Evolutionary conservation across 2,113 vertebrate species (phyloP).

Genomic region (Scatophagus argus): DNA sequence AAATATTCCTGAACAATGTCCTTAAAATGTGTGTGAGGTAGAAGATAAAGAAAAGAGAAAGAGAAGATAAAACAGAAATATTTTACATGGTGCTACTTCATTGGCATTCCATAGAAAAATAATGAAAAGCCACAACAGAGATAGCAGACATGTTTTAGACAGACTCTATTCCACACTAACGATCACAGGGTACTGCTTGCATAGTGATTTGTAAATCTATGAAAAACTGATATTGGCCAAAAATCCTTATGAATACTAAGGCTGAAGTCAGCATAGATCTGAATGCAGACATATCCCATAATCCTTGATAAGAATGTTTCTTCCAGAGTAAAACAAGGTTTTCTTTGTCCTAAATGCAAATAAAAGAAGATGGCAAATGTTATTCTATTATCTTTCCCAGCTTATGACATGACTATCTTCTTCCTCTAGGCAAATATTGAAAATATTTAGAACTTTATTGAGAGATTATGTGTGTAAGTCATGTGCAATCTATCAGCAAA

Average conservation of each 20-base stretch:
- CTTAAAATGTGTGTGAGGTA: slow-evolving; percentile 2
- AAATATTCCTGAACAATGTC: neutral
- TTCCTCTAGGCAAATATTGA: slow-evolving; percentile 56
- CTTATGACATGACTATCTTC: slow-evolving; percentile 43
- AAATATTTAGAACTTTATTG: slow-evolving; percentile 63
- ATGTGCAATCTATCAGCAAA: slow-evolving; percentile 31
- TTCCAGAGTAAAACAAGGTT: slow-evolving; percentile 33
- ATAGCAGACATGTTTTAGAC: slow-evolving; percentile 18
- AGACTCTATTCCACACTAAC: slow-evolving; percentile 29
- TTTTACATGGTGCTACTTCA: slow-evolving; percentile 1
- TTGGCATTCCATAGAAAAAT: slow-evolving; percentile 24
- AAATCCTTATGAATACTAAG: slow-evolving; percentile 49
- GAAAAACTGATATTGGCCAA: slow-evolving; percentile 24
- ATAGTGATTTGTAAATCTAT: slow-evolving; percentile 36
- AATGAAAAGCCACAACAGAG: slow-evolving; percentile 22
- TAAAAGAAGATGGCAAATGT: slow-evolving; percentile 57
- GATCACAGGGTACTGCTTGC: slow-evolving; percentile 31
- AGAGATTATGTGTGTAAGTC: slow-evolving; percentile 61
- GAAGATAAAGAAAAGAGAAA: no score
- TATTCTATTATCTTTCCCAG: slow-evolving; percentile 47
- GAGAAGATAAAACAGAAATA: neutral
- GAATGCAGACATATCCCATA: slow-evolving; percentile 46
- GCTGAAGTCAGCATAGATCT: slow-evolving; percentile 30
- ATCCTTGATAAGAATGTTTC: slow-evolving; percentile 58
- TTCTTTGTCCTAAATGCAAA: slow-evolving; percentile 64